These are phyloP conservation scores for Maconellicoccus hirsutus DNA, from an alignment of 1,140 invertebrate species.

Conservation along the genomic window DNA sequence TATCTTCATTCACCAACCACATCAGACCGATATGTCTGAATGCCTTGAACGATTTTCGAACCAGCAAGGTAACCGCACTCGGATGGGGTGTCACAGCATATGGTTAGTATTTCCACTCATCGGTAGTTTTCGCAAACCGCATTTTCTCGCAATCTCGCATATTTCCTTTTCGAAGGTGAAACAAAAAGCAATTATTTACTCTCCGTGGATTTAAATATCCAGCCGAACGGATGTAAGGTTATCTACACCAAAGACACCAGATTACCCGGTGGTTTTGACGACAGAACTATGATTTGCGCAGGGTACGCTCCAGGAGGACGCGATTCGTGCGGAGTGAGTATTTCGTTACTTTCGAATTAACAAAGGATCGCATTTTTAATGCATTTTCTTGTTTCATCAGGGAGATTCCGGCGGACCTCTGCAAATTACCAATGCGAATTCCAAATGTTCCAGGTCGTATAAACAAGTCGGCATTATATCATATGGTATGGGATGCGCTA, in stretches of 20 bases:
- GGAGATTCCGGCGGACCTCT: slow-evolving; percentile 52
- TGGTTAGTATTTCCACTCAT: too few relatives aligned
- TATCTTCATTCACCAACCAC: slow-evolving; percentile 37
- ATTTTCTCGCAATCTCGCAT: too few relatives aligned
- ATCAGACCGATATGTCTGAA: slow-evolving; percentile 49
- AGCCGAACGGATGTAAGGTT: not conserved
- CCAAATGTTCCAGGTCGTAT: slow-evolving; percentile 35
- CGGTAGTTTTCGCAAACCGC: too few relatives aligned
- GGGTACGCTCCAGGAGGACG: slow-evolving; percentile 53
- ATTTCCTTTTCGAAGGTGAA: not conserved
- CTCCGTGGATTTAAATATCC: not conserved
- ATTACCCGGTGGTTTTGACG: not conserved
- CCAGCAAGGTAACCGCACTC: slow-evolving; percentile 33
- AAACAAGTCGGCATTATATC: slow-evolving; percentile 48
- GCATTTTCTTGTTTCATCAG: slow-evolving; percentile 36
- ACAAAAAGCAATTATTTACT: not conserved
- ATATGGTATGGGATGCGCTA: slow-evolving; percentile 46
- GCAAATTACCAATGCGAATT: slow-evolving; percentile 28
- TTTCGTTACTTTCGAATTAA: too few relatives aligned
- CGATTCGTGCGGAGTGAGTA: slow-evolving; percentile 65
- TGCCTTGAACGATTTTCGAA: slow-evolving; percentile 27
- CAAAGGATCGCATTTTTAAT: too few relatives aligned
- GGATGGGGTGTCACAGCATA: slow-evolving; percentile 39
- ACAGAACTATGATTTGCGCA: slow-evolving; percentile 47
- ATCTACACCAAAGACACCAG: not conserved